Evolutionary conservation across 2,113 vertebrate genomes (phyloP).

Genomic region (Clarias gariepinus): DNA sequence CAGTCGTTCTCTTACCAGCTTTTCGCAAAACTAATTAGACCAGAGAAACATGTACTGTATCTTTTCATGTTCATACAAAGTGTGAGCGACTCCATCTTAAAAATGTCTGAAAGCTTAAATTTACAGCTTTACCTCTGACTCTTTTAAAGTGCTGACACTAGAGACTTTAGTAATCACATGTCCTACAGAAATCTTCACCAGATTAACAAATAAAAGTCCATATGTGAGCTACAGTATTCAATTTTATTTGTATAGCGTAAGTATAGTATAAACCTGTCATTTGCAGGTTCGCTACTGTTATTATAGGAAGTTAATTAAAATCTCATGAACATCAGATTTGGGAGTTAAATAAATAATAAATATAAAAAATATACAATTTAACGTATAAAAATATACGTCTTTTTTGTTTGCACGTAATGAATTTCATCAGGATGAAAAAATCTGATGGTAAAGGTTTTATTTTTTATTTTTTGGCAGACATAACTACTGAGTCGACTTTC

Average conservation of each 20-base stretch:
- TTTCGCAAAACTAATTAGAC: background rate
- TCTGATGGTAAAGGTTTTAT: background rate
- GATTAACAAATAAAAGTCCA: background rate
- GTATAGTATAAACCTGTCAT: too few relatives aligned
- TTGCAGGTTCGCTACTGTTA: background rate
- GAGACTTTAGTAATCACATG: background rate
- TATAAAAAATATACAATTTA: background rate
- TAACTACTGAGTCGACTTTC: background rate
- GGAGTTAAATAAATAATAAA: background rate
- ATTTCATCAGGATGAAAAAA: background rate
- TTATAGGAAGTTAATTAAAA: background rate
- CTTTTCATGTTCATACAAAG: background rate
- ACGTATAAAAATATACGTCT: too few relatives aligned
- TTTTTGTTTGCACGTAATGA: background rate
- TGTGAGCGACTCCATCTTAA: background rate
- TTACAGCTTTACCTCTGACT: background rate
- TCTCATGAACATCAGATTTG: background rate
- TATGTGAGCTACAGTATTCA: background rate
- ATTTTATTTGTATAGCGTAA: too few relatives aligned
- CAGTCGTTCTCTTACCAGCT: background rate
- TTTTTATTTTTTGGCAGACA: background rate
- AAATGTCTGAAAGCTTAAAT: background rate
- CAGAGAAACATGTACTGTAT: background rate
- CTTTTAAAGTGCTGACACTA: background rate
- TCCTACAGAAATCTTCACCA: background rate